These are phyloP conservation scores for Dicaeum eximium DNA, from an alignment of 2,113 vertebrate genomes.

Conservation along the genomic window DNA sequence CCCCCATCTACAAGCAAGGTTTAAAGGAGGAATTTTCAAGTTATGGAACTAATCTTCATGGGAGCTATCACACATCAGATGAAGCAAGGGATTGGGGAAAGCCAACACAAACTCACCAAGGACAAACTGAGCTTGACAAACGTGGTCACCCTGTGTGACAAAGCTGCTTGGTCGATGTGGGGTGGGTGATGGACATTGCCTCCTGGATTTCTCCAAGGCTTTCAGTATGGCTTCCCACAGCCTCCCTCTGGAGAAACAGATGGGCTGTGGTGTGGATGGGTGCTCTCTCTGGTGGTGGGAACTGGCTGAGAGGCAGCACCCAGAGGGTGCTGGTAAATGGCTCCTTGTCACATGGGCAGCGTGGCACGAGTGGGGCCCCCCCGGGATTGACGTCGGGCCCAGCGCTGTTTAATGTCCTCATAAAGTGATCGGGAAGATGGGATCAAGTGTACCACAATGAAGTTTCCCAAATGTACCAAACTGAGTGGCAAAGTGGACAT, in stretches of 20 bases:
- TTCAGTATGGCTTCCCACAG: background rate
- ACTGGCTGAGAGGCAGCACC: background rate
- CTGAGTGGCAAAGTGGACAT: background rate
- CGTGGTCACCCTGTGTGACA: background rate
- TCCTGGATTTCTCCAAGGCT: background rate
- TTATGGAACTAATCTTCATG: background rate
- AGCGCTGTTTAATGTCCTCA: background rate
- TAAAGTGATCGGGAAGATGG: rapidly evolving
- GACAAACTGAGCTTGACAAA: background rate
- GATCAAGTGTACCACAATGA: rapidly evolving
- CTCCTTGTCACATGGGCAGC: background rate
- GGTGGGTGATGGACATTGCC: too few relatives aligned
- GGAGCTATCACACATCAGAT: background rate
- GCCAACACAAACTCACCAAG: rapidly evolving
- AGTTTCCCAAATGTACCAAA: background rate
- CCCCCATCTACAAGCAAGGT: background rate
- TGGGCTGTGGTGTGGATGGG: background rate
- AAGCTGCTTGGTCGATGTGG: background rate
- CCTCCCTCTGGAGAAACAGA: background rate
- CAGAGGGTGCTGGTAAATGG: background rate
- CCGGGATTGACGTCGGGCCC: rapidly evolving
- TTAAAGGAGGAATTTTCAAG: background rate
- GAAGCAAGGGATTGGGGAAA: background rate
- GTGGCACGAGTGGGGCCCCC: rapidly evolving
- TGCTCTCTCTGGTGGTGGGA: background rate